Base-by-base conservation (phyloP, 2,113 vertebrate genomes). In the Lagenorhynchus albirostris region DNA sequence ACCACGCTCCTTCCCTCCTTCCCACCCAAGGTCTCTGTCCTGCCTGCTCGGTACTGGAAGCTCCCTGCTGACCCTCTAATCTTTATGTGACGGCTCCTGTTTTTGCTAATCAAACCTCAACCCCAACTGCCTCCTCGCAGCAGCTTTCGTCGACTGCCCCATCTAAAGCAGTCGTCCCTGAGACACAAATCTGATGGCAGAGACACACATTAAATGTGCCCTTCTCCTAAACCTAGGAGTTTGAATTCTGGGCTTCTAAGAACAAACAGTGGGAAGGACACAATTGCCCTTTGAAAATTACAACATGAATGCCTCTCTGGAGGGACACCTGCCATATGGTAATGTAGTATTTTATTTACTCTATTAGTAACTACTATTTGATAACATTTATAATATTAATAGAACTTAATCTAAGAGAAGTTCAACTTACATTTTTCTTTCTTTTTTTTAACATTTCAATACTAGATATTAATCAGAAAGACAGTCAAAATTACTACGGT, bases 381-480 rank as follows among this genome's bases (percentile, higher is more conserved):
- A 88, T 44, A 74, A 94, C 41, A 77, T 80, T 79, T 73, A 44
- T 14, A 95, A 23, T 71, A 58, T 47, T 76, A 96, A 68, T 44
- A 53, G 55, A 93, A 65, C 14, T 93, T 65, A 41, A 91, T 58
- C 33, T 82, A 96, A 80, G 13, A 94, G 15, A 91, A 50, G 31
- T 70, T 58, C 41, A 90, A 95, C 9, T 76, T 82, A 26, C 3
- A 79, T 89, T 73, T 94, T 90, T 96, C 62, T 58, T 86, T 95
- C 62, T 83, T 96, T 96, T 70, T 60, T 90, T 96, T 74, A 29
- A 84, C 4, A 73, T 91, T 77, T 96, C 20, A 94, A 47, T 67
- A 94, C 1, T 23, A 2, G 11, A 13, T 60, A 74, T 94, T 87
- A 89, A 50, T 44, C 96, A 92, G 26, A 85, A 20, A 79, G 3